Evolutionary conservation across 2,888 invertebrate genomes (phyloP), one percentile per base, ranked within the genome.

Genomic region (Metopia argyrocephala): DNA sequence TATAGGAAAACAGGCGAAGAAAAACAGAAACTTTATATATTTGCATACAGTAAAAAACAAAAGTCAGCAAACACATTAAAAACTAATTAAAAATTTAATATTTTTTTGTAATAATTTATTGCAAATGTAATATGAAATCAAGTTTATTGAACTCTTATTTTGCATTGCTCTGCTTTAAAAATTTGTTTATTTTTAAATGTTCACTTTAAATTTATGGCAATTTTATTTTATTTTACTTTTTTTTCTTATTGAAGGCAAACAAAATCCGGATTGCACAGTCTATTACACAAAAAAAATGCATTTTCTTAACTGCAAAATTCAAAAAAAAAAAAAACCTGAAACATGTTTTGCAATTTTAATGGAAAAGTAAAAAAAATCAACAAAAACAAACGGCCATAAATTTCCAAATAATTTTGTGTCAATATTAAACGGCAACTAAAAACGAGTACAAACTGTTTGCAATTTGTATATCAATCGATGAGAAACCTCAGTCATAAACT

Each of bases 321-420:
- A 21, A 21, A 21, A 23, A 18, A 15, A 38, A 38, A 38, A 38
- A 31, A 31, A 38, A 38, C 27, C 45, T 23, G 52, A 66, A 75
- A 66, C 79, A 71, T 62, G 76, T 76, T 79, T 76, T 48, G 71
- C 71, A 61, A 66, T 71, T 50, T 25, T 28, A 70, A 59, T 38
- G 27, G n/a, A n/a, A n/a, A n/a, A n/a, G n/a, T n/a, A n/a, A 45
- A 31, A 46, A 52, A 66, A 70, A 62, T 48, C 38, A 20, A 45
- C 3, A 2, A 38, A 46, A 31, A 54, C 27, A 75, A 56, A 50
- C 45, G 74, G 73, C 46, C 69, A 74, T 82, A 68, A 76, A 64
- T 80, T 80, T 73, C 64, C 64, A 48, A 76, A 73, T 76, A 76
- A 81, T 74, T 65, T 56, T 31, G 52, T 74, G 78, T 65, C 65